Evolutionary conservation across 2,888 invertebrate species (phyloP), one percentile per base, ranked within the genome.

Genomic region (Patella ulyssiponensis): DNA sequence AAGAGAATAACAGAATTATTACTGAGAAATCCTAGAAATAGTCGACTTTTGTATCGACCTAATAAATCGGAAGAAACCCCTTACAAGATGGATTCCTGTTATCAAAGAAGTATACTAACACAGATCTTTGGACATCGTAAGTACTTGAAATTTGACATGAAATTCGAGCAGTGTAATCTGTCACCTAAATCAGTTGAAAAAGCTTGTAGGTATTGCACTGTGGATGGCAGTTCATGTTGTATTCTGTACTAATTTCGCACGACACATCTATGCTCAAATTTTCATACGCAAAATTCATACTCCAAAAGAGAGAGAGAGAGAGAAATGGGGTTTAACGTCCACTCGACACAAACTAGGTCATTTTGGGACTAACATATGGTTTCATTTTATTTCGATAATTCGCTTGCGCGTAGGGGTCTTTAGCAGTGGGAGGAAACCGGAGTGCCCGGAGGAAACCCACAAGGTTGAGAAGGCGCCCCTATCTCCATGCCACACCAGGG

Each of bases 51-150:
- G 64, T 98, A 99, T 92, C 94, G 97, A 86, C 97, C 98, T 20
- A 99, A 99, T 92, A 95, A 96, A 88, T 94, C 95, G 20, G 98
- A 98, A 73, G 98, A 99, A 92, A 99, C 99, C 0, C 98, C 99
- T 0, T 99, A 99, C 92, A 98, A 96, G 90, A 97, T 99, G 86
- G 99, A 99, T 93, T 95, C 97, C 90, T 95, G 95, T 88, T 96
- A 98, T 92, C 97, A 97, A 88, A 97, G 97, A 92, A 97, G 98
- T 1, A 97, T 98, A 85, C 93, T 98, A 64, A 97, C 97, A 3
- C 98, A 98, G 91, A 97, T 98, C 88, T 98, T 98, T 92, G 98
- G 98, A 52, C 96, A 97, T 23, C 94, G 97, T 93, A 93, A 92
- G 94, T 93, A 54, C 58, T 52, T 53, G 27, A 51, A 76, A 56